Conservation (phyloP, 2,888 invertebrate species). For the Synanthedon andrenaeformis region DNA sequence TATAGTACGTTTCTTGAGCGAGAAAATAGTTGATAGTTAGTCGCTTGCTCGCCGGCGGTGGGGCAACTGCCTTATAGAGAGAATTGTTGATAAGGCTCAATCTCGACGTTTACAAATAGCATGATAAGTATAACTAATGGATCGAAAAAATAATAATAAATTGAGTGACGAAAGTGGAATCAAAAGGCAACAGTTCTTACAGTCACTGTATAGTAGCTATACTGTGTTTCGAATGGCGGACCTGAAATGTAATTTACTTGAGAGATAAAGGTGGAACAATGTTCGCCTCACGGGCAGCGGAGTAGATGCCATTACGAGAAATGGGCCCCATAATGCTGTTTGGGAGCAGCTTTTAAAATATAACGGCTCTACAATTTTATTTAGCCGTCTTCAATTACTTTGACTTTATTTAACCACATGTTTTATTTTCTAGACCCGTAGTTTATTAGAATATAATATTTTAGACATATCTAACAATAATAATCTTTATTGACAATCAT, state of each 20-base stretch:
- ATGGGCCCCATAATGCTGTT: constrained; percentile 27
- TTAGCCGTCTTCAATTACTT: constrained; percentile 6
- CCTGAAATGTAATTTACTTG: constrained; percentile 37
- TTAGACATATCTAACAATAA: no score
- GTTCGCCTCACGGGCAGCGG: constrained; percentile 17
- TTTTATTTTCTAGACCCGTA: constrained; percentile 2
- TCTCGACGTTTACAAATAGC: no score
- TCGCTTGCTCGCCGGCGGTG: no score
- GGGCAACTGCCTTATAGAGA: no score
- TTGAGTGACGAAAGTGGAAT: no score
- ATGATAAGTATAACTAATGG: no score
- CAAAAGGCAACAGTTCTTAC: not conserved
- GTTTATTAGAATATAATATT: constrained; percentile 3
- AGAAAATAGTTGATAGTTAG: no score
- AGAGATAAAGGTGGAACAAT: constrained; percentile 45
- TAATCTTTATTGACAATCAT: no score
- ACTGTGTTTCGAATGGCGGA: constrained; percentile 8
- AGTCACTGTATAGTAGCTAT: not conserved
- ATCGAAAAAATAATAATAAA: no score
- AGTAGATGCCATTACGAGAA: constrained; percentile 39
- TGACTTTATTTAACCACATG: constrained; percentile 2
- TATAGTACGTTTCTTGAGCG: no score
- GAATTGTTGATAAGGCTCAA: no score
- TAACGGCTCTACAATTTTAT: constrained; percentile 8
- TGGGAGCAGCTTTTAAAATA: constrained; percentile 17